Conservation (phyloP, 92 coral and sea anemone species). For the Palythoa grandis region DNA sequence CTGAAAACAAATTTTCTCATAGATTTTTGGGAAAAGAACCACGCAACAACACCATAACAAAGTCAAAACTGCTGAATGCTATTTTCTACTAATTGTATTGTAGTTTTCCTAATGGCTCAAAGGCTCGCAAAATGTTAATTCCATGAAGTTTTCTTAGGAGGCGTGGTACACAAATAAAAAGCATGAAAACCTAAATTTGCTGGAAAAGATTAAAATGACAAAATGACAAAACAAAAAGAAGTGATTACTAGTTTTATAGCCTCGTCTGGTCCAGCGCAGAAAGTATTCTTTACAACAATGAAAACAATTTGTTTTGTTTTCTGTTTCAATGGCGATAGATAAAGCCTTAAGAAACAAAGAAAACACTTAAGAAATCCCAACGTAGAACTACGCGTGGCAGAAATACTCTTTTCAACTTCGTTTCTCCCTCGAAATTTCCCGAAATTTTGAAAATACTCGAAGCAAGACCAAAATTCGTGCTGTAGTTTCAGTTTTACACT, state of each 20-base stretch:
- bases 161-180: constrained; percentile 14
- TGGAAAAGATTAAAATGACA: constrained; percentile 4
- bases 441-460: constrained; percentile 5
- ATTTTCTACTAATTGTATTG: not conserved
- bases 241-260: constrained; percentile 37
- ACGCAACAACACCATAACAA: constrained; percentile 17
- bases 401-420: not conserved
- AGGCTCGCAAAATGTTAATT: not conserved
- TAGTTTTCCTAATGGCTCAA: constrained; percentile 27
- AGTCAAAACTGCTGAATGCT: constrained; percentile 13
- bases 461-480: not conserved
- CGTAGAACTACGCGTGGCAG: constrained; percentile 23
- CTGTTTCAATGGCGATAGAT: constrained; percentile 23
- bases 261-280: not conserved
- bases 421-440: not conserved
- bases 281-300: constrained; percentile 44
- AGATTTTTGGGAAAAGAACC: not conserved
- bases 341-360: constrained; percentile 18
- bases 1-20: not conserved
- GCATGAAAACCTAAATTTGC: constrained; percentile 11
- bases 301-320: constrained; percentile 39
- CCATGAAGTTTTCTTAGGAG: not conserved
- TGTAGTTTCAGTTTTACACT: constrained; percentile 26
- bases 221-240: constrained; percentile 31
- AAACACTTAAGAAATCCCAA: constrained; percentile 21